Percentiles rank a stretch among this genome's conserved stretches.
Evolutionary conservation across 2,888 invertebrate genomes (phyloP).

Genomic region (Lasioglossum pauxillum): DNA sequence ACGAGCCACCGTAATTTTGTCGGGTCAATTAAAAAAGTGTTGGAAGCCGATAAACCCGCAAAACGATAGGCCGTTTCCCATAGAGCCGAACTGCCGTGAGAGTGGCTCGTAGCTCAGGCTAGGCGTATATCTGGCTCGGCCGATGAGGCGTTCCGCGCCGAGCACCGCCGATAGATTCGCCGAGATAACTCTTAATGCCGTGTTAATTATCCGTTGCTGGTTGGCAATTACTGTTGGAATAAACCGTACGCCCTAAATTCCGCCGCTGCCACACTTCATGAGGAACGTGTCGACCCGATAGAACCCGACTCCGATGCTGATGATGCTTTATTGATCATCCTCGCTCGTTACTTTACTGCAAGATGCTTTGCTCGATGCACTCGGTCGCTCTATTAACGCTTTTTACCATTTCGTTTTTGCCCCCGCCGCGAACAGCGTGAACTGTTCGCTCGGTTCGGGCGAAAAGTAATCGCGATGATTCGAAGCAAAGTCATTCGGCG

Average conservation of each 20-base stretch:
- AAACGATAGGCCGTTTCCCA: constrained; percentile 33
- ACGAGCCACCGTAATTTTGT: constrained; percentile 40
- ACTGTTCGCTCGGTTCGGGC: background rate
- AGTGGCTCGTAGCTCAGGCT: constrained; percentile 69
- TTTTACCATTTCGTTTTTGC: background rate
- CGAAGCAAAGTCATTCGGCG: background rate
- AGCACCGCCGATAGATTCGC: constrained; percentile 62
- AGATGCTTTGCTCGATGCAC: background rate
- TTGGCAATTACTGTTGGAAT: constrained; percentile 68
- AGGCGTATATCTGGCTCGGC: constrained; percentile 65
- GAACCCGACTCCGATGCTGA: constrained; percentile 27
- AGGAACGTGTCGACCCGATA: constrained; percentile 51
- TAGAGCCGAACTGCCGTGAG: constrained; percentile 69
- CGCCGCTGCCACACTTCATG: constrained; percentile 53
- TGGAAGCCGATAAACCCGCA: constrained; percentile 38
- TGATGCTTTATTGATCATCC: constrained; percentile 24
- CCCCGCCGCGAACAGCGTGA: background rate
- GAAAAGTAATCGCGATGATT: background rate
- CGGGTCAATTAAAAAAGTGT: constrained; percentile 57
- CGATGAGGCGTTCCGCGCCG: constrained; percentile 58
- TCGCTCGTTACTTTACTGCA: background rate
- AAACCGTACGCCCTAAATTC: constrained; percentile 74
- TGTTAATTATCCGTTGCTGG: constrained; percentile 75
- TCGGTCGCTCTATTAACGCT: background rate
- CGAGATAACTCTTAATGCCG: constrained; percentile 73